These are phyloP conservation scores for Heliconius himera DNA, from an alignment of 1,140 invertebrate species.

Conservation along the genomic window DNA sequence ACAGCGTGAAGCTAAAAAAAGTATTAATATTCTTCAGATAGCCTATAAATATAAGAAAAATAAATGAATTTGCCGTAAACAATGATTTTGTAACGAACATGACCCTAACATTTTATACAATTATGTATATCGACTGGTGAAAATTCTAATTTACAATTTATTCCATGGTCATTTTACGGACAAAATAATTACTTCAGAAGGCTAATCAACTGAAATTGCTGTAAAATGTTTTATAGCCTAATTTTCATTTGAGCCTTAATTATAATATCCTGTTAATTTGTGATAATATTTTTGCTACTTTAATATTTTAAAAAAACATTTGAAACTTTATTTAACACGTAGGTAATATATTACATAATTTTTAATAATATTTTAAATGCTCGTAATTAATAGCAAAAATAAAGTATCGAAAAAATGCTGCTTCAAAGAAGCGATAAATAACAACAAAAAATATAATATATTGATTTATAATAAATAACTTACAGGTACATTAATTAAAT, in stretches of 20 bases:
- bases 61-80: no score
- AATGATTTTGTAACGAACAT: not conserved
- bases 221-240: constrained; percentile 17
- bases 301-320: not conserved
- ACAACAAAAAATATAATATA: constrained; percentile 16
- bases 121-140: not conserved
- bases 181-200: constrained; percentile 23
- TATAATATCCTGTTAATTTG: constrained; percentile 17
- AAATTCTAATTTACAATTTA: constrained; percentile 22
- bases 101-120: not conserved
- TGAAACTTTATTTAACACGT: not conserved
- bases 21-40: no score
- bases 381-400: not conserved
- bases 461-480: constrained; percentile 29
- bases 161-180: constrained; percentile 27
- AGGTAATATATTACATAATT: no score
- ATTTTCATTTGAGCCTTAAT: constrained; percentile 17
- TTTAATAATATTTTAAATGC: no score
- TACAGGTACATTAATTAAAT: constrained; percentile 31
- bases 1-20: no score
- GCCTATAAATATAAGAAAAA: no score
- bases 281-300: not conserved
- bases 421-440: not conserved
- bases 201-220: constrained; percentile 22
- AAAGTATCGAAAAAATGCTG: not conserved